phyloP scores from a whole-genome alignment of 2,888 invertebrate genomes.

The Mechanitis mazaeus region DNA sequence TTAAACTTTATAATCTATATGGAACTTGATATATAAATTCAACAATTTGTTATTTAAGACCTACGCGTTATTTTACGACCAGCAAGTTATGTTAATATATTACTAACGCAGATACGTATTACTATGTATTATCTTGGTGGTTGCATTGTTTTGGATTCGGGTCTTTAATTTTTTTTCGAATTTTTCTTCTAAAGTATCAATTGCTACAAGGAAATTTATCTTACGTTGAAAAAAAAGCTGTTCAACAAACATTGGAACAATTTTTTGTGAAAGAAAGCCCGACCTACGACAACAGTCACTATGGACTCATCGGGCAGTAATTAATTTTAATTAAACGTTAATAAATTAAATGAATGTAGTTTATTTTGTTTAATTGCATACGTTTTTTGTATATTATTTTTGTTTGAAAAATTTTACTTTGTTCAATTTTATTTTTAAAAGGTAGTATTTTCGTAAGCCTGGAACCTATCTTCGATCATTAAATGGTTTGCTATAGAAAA shows the following conservation, averaged over 20 bases:
- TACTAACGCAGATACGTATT: no score
- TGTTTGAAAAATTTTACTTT: no score
- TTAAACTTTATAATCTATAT: no score
- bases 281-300: constrained; percentile 1
- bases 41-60: no score
- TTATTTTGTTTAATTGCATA: background rate
- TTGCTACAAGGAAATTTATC: background rate
- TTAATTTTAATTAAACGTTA: constrained; percentile 1
- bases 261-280: constrained; percentile 1
- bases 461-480: background rate
- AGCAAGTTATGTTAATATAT: no score
- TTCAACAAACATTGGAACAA: background rate
- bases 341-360: constrained; percentile 4
- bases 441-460: background rate
- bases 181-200: background rate
- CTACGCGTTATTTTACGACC: no score
- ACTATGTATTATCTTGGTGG: no score
- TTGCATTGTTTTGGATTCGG: no score
- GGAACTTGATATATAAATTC: no score
- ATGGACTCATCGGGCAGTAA: background rate
- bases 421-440: no score
- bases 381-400: no score
- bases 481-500: constrained; percentile 1
- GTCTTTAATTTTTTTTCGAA: no score
- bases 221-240: background rate